These are phyloP conservation scores for Drosophila saltans DNA, from an alignment of 1,140 invertebrate genomes.

Conservation along the genomic window DNA sequence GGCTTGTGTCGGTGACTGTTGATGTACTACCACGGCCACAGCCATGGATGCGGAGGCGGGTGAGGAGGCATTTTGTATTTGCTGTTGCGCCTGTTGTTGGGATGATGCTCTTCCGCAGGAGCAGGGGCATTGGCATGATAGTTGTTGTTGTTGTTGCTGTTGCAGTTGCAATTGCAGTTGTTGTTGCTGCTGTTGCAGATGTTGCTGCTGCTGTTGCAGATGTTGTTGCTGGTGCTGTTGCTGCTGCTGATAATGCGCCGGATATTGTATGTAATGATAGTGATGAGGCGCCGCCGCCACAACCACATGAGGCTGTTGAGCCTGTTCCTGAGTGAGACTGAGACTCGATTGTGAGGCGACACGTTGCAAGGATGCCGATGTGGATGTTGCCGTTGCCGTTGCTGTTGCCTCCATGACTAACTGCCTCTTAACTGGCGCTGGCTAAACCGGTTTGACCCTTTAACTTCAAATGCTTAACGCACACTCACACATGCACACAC, in stretches of 20 bases:
- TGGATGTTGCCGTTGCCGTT: slow-evolving; percentile 18
- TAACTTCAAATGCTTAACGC: slow-evolving; percentile 70
- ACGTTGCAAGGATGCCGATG: slow-evolving; percentile 71
- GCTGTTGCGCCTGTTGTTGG: slow-evolving; percentile 44
- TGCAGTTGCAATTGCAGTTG: slow-evolving; percentile 28
- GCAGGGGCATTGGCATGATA: slow-evolving; percentile 70
- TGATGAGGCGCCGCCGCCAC: slow-evolving; percentile 60
- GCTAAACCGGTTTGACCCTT: slow-evolving; percentile 79
- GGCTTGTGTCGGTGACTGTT: slow-evolving; percentile 51
- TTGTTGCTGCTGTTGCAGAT: slow-evolving; percentile 26
- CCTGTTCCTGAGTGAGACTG: slow-evolving; percentile 21
- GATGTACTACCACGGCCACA: slow-evolving; percentile 75
- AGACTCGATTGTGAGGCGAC: slow-evolving; percentile 72
- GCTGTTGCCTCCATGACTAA: slow-evolving; percentile 43
- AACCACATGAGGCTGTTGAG: slow-evolving; percentile 27
- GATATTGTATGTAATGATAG: slow-evolving; percentile 82
- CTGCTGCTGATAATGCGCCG: slow-evolving; percentile 60
- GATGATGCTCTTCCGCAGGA: slow-evolving; percentile 67
- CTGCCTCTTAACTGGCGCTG: slow-evolving; percentile 47
- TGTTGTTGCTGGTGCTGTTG: slow-evolving; percentile 48
- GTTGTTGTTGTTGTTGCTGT: slow-evolving; percentile 41
- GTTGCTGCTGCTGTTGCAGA: slow-evolving; percentile 40
- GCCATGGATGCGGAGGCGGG: slow-evolving; percentile 55
- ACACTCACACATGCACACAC: slow-evolving; percentile 33
- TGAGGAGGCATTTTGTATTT: slow-evolving; percentile 17